These are phyloP conservation scores for Danaus chrysippus DNA, from an alignment of 2,888 invertebrate genomes.

Conservation along the genomic window DNA sequence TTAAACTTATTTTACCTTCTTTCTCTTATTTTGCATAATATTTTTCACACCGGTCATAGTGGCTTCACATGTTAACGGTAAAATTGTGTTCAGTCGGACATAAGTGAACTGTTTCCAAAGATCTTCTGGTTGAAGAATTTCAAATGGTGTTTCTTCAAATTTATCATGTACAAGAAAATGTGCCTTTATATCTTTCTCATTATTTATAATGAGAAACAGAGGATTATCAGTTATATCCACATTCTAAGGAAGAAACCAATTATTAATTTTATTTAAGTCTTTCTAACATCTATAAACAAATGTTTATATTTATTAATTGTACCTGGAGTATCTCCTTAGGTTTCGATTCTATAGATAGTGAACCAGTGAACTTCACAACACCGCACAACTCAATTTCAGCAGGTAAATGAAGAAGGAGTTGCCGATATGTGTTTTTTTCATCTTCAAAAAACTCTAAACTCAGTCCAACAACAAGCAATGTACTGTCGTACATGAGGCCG, in stretches of 20 bases:
- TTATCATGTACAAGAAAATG: constrained; percentile 86
- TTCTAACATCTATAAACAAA: background rate
- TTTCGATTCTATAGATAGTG: constrained; percentile 79
- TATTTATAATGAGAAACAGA: constrained; percentile 80
- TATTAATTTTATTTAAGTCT: background rate
- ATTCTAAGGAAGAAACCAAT: constrained; percentile 61
- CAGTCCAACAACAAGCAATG: constrained; percentile 83
- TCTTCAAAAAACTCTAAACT: constrained; percentile 82
- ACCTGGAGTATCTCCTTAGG: constrained; percentile 81
- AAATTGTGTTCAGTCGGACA: constrained; percentile 82
- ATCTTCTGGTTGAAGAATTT: constrained; percentile 80
- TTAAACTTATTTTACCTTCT: constrained; percentile 69
- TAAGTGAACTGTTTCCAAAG: constrained; percentile 85
- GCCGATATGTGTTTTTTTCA: constrained; percentile 71
- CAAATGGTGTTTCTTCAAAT: constrained; percentile 82
- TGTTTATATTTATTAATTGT: constrained; percentile 9
- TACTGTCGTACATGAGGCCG: constrained; percentile 86
- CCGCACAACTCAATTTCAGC: constrained; percentile 89
- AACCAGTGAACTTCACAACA: constrained; percentile 82
- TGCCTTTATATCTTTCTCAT: constrained; percentile 77
- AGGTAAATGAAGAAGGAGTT: constrained; percentile 83
- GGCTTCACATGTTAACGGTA: constrained; percentile 82
- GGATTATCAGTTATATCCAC: constrained; percentile 91
- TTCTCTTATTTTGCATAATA: constrained; percentile 81
- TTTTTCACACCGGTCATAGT: constrained; percentile 79